These are phyloP conservation scores for Mythimna vitellina DNA, from an alignment of 2,888 invertebrate species.

Conservation along the genomic window DNA sequence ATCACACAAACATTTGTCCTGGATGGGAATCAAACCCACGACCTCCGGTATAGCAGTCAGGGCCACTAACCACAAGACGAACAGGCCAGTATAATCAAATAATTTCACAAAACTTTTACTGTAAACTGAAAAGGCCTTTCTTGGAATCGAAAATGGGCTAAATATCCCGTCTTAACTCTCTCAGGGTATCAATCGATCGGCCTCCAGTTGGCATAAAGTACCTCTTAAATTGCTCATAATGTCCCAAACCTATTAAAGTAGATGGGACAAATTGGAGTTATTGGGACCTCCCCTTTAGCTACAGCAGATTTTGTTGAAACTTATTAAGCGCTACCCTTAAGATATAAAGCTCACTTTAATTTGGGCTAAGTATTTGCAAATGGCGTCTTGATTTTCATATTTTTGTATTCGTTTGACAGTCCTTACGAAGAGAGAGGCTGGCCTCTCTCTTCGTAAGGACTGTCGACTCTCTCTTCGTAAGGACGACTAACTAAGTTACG, in stretches of 20 bases:
- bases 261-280: slow-evolving; percentile 42
- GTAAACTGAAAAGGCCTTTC: neutral
- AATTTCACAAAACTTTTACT: neutral
- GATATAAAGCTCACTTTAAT: slow-evolving; percentile 8
- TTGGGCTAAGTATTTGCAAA: neutral
- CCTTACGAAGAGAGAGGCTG: too few relatives aligned
- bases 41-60: too few relatives aligned
- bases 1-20: too few relatives aligned
- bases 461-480: too few relatives aligned
- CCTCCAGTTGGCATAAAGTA: slow-evolving; percentile 49
- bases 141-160: neutral
- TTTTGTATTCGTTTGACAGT: too few relatives aligned
- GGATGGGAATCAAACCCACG: too few relatives aligned
- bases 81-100: too few relatives aligned
- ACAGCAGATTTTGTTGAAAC: slow-evolving; percentile 38
- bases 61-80: too few relatives aligned
- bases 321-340: slow-evolving; percentile 35
- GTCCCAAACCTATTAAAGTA: slow-evolving; percentile 33
- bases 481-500: too few relatives aligned
- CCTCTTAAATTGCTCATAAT: slow-evolving; percentile 48
- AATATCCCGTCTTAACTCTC: neutral
- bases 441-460: too few relatives aligned
- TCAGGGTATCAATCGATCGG: slow-evolving; percentile 24
- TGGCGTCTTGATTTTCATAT: neutral
- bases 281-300: slow-evolving; percentile 29